Conservation (phyloP, 2,888 invertebrate species). For the Drosophila anomelani region DNA sequence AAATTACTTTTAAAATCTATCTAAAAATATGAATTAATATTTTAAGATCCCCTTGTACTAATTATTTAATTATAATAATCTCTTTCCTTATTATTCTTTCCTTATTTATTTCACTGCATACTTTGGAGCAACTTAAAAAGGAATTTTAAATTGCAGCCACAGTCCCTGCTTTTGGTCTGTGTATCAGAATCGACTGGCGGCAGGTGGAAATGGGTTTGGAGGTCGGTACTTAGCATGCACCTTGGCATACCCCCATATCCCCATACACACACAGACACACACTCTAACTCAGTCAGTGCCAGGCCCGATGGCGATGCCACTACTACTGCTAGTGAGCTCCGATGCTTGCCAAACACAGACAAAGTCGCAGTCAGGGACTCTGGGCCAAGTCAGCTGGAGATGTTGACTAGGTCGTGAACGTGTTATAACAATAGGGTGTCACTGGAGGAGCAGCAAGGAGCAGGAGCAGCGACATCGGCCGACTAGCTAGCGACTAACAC, state of each 20-base stretch:
- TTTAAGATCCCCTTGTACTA: background rate
- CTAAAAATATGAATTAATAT: background rate
- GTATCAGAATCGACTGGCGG: slow-evolving; percentile 8
- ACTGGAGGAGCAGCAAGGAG: slow-evolving; percentile 17
- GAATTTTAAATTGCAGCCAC: background rate
- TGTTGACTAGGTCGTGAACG: slow-evolving; percentile 64
- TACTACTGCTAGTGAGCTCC: slow-evolving; percentile 58
- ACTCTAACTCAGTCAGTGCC: slow-evolving; percentile 12
- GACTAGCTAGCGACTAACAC: slow-evolving; percentile 66
- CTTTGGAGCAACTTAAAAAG: background rate
- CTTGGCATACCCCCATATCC: slow-evolving; percentile 52
- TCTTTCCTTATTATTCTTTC: background rate
- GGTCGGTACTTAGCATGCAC: slow-evolving; percentile 75
- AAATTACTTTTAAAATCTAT: background rate
- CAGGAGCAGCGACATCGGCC: slow-evolving; percentile 5
- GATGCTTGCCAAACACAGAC: slow-evolving; percentile 70
- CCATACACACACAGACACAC: background rate
- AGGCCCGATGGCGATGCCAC: slow-evolving; percentile 33
- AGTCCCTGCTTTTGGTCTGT: slow-evolving; percentile 9
- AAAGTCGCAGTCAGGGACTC: slow-evolving; percentile 27
- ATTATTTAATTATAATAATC: too few species aligned
- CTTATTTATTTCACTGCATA: background rate
- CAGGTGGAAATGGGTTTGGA: slow-evolving; percentile 37
- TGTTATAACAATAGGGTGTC: slow-evolving; percentile 77
- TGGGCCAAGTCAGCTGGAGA: slow-evolving; percentile 42